Evolutionary conservation across 1,140 invertebrate species (phyloP), one percentile per base, ranked within the genome.

Genomic region (Neomicropteryx cornuta): DNA sequence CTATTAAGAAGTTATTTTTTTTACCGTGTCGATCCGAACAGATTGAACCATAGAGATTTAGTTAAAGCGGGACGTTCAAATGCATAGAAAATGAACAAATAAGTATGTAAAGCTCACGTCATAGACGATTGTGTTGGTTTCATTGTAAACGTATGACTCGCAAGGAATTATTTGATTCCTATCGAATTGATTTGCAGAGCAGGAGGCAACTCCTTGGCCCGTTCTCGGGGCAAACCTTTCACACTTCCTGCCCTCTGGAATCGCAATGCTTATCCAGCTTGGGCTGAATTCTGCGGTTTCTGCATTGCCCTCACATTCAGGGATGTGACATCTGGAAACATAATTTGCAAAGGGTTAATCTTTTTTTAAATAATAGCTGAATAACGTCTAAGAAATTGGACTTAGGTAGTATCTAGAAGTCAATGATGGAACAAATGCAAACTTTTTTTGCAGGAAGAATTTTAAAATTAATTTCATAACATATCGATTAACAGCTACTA

Each of bases 101-200:
- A n/a, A 32, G 11, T 13, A 6, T n/a, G 16, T 10, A 13, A 18
- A 28, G 5, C 55, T 55, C 43, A 66, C 63, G 43, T 66, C 63
- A 38, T 64, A 62, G 1, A 64, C 62, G 4, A 65, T 57, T 19
- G 52, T 61, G 6, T 58, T 40, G 6, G 45, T 47, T 22, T 60
- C 53, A 31, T 60, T 49, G 32, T 62, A 65, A 2, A 66, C 55
- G 18, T 52, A 62, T 1, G 36, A 40, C 5, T 58, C 43, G 32
- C 63, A 66, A 0, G 35, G 23, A 1, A 55, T 47, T 3, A 44
- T 53, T 4, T 36, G 40, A 2, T 43, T 44, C 0, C 30, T 29
- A 39, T 65, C 51, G 38, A 67, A 65, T 36, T 49, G 51, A 0
- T 46, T 44, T 0, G 55, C 48, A 1, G 55, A 55, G 33, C 63